A percentile compares a stretch with the other conserved stretches of the same genome.
Conservation (phyloP, 2,797 vertebrate species). For the Enteromius paludinosus region DNA sequence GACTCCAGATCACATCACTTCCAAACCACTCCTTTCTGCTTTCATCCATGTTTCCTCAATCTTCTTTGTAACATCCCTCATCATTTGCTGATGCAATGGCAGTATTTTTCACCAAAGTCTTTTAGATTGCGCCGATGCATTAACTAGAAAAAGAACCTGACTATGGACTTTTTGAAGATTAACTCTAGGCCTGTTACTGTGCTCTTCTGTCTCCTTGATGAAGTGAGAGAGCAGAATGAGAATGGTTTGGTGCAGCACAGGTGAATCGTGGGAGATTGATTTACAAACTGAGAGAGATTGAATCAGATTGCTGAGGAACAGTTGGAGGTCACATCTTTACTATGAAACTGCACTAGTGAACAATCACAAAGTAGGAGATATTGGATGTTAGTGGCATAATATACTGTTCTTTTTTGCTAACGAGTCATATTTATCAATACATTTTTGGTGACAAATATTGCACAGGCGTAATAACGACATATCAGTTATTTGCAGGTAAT, state of each 20-base stretch:
- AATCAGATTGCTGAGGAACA: slow-evolving; percentile 63
- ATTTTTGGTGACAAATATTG: slow-evolving; percentile 22
- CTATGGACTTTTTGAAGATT: slow-evolving; percentile 55
- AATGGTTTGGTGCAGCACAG: slow-evolving; percentile 71
- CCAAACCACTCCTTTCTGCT: slow-evolving; percentile 45
- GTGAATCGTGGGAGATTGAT: slow-evolving; percentile 78
- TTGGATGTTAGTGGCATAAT: slow-evolving; percentile 21
- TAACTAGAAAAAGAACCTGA: slow-evolving; percentile 39
- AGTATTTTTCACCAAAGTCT: slow-evolving; percentile 18
- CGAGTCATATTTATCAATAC: slow-evolving; percentile 33
- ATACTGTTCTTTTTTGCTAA: slow-evolving; percentile 28
- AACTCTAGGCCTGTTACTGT: slow-evolving; percentile 36
- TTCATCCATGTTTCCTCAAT: neutral
- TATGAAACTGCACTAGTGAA: slow-evolving; percentile 3
- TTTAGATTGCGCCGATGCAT: slow-evolving; percentile 4
- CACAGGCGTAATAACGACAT: slow-evolving; percentile 15
- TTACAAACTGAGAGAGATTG: slow-evolving; percentile 50
- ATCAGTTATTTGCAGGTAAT: slow-evolving; percentile 33
- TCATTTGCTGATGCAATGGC: slow-evolving; percentile 34
- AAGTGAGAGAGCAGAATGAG: slow-evolving; percentile 40
- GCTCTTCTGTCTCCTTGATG: slow-evolving; percentile 18
- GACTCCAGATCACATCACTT: slow-evolving; percentile 69
- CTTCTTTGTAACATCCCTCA: slow-evolving; percentile 2
- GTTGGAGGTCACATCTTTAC: slow-evolving; percentile 61
- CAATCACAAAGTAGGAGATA: neutral